Evolutionary conservation across 2,888 invertebrate genomes (phyloP).

Genomic region (Lordiphosa andalusiaca): DNA sequence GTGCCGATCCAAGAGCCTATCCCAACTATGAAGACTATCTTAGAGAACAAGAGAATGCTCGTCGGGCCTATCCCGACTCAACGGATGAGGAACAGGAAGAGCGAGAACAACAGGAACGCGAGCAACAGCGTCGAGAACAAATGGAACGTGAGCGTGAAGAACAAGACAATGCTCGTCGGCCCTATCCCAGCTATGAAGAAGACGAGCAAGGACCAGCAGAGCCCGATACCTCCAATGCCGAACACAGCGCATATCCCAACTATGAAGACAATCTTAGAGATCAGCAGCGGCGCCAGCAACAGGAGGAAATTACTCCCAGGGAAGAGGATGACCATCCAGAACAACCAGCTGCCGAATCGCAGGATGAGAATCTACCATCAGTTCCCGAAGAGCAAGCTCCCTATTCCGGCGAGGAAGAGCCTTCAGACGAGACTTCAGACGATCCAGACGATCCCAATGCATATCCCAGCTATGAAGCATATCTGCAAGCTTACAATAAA

Average conservation of each 20-base stretch:
- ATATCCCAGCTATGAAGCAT: too few species aligned
- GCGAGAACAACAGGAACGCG: conserved; percentile 20
- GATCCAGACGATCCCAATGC: too few species aligned
- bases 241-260: conserved; percentile 5
- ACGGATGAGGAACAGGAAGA: conserved; percentile 16
- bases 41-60: not conserved
- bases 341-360: conserved; percentile 10
- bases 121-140: conserved; percentile 12
- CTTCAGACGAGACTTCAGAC: too few species aligned
- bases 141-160: not conserved
- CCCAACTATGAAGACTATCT: not conserved
- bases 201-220: conserved; percentile 8
- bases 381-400: too few species aligned
- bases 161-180: not conserved
- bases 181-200: conserved; percentile 18
- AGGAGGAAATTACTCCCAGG: too few species aligned
- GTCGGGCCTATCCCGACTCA: too few species aligned
- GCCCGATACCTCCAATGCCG: not conserved
- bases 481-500: too few species aligned
- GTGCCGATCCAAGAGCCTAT: not conserved
- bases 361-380: conserved; percentile 2
- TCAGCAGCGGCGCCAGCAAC: conserved; percentile 6
- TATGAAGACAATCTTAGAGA: conserved; percentile 47
- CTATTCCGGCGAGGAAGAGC: too few species aligned
- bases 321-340: too few species aligned